phyloP scores from a whole-genome alignment of 2,113 vertebrate genomes.

The Steatornis caripensis region DNA sequence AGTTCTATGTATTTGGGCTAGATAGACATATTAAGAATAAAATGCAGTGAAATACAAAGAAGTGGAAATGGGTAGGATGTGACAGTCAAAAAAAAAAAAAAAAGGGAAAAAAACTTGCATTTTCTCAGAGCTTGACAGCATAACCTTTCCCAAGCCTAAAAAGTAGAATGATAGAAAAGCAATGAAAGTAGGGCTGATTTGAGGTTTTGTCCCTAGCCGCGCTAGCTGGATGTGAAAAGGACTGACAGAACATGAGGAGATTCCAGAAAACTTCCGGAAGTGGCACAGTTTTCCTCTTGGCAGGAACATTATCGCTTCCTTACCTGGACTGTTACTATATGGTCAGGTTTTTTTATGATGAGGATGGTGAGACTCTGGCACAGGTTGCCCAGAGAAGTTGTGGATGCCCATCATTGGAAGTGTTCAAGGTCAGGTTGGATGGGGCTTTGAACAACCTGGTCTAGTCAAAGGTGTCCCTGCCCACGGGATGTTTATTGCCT shows the following conservation, averaged over 20 bases:
- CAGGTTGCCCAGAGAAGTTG: neutral
- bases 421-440: neutral
- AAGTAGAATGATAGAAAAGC: neutral
- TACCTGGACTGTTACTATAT: neutral
- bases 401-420: neutral
- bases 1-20: neutral
- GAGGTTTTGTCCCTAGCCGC: neutral
- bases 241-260: neutral
- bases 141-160: neutral
- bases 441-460: neutral
- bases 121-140: neutral
- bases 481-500: neutral
- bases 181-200: neutral
- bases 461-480: neutral
- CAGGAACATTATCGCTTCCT: neutral
- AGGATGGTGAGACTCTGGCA: neutral
- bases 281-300: neutral
- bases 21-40: neutral
- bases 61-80: neutral
- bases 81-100: neutral
- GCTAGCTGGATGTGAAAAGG: neutral
- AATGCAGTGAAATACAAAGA: neutral
- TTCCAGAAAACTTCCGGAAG: neutral
- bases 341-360: neutral
- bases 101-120: fast-evolving